Evolutionary conservation across 2,888 invertebrate species (phyloP).

Genomic region (Hybos culiciformis): DNA sequence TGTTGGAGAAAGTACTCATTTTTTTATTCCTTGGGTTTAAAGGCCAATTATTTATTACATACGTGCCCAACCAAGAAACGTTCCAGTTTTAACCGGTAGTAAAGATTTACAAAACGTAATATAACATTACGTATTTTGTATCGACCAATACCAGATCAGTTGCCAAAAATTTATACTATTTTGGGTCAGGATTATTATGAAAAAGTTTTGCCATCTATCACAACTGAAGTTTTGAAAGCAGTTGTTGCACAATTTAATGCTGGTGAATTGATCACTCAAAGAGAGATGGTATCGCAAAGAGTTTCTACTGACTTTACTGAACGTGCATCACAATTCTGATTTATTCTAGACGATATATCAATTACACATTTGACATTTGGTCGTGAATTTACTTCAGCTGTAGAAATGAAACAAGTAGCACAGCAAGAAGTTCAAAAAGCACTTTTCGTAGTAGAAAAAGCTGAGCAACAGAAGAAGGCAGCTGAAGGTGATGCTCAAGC

Average conservation of each 20-base stretch:
- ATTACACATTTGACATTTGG: conserved; percentile 99
- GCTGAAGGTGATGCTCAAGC: conserved; percentile 97
- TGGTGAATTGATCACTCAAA: conserved; percentile 95
- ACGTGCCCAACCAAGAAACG: conserved; percentile 88
- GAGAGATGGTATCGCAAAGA: conserved; percentile 80
- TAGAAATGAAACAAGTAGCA: conserved; percentile 98
- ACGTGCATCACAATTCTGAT: conserved; percentile 87
- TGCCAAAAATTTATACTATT: conserved; percentile 92
- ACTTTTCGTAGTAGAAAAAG: conserved; percentile 95
- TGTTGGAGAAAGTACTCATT: conserved; percentile 97
- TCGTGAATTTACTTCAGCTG: conserved; percentile 95
- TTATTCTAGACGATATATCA: conserved; percentile 96
- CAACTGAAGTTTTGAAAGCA: conserved; percentile 95
- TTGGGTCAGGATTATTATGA: conserved; percentile 97
- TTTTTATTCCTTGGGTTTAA: conserved; percentile 97
- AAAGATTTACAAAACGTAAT: conserved; percentile 99
- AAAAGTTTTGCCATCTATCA: conserved; percentile 94
- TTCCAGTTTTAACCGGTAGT: conserved; percentile 93
- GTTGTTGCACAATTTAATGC: conserved; percentile 99
- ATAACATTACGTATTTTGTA: conserved; percentile 96
- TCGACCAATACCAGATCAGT: conserved; percentile 80
- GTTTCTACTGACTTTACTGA: conserved; percentile 85
- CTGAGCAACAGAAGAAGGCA: conserved; percentile 91
- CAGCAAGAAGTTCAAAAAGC: conserved; percentile 99
- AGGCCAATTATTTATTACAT: conserved; percentile 97